Evolutionary conservation across 2,113 vertebrate species (phyloP).

Genomic region (Uria lomvia): DNA sequence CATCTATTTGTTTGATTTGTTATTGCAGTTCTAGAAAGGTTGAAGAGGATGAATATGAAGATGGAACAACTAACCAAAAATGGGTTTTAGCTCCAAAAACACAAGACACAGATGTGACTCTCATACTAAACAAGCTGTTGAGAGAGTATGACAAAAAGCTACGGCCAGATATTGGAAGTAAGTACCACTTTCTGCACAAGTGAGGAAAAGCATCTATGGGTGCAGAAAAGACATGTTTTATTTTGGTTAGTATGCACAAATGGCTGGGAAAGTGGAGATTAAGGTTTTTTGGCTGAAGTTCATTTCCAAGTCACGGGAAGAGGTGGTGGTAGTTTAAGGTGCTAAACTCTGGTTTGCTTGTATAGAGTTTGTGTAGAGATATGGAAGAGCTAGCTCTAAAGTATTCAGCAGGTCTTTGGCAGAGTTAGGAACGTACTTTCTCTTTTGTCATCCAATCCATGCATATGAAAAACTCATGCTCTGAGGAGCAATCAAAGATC

Average conservation of each 20-base stretch:
- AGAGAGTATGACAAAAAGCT: constrained; percentile 95
- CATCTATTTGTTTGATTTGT: background rate
- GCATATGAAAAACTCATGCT: background rate
- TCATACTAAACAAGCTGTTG: constrained; percentile 90
- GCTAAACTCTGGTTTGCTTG: background rate
- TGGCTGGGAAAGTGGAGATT: background rate
- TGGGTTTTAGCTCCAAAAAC: constrained; percentile 88
- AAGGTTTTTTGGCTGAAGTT: background rate
- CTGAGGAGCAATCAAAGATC: background rate
- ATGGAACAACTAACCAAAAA: constrained; percentile 84
- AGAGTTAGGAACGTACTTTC: background rate
- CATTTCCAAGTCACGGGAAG: background rate
- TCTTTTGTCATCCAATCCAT: background rate
- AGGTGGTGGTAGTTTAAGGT: background rate
- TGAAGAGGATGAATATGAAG: constrained; percentile 89
- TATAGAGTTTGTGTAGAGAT: background rate
- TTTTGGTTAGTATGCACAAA: background rate
- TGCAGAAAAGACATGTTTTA: background rate
- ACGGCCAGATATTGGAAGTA: constrained; percentile 93
- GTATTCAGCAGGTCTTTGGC: background rate
- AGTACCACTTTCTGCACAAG: constrained; percentile 49
- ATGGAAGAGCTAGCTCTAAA: background rate
- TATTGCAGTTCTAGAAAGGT: constrained; percentile 76
- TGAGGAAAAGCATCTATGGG: background rate
- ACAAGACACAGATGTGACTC: constrained; percentile 87